Evolutionary conservation across 2,888 invertebrate species (phyloP), one percentile per base, ranked within the genome.

Genomic region (Drosophila kambysellisi): DNA sequence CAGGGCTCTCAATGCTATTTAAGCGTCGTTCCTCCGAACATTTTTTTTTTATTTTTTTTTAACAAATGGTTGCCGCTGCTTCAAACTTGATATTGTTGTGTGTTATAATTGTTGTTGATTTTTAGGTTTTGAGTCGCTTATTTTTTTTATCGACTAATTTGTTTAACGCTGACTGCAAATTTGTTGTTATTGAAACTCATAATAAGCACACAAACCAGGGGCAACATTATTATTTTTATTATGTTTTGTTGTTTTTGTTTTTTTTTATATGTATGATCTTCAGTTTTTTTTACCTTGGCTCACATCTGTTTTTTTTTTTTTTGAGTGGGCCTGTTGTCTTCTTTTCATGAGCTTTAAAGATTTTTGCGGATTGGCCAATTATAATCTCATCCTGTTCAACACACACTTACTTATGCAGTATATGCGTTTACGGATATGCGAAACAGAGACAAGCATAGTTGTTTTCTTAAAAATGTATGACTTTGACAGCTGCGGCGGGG

Each of bases 1-100:
- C 77, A 70, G 81, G 74, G 65, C 87, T 78, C 88, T 85, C 85
- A 89, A 85, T 85, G 89, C 88, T 85, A 78, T 87, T 88, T 77
- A 84, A 85, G 77, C 88, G 84, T 62, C 76, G 83, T 76, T 82
- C 73, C 66, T 63, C 66, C 54, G 64, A 65, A 62, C 65, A 53
- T 39, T 60, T 57, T 61, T 79, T 81, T 25, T 25, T 25, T 25
- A 1, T 25, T 60, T 57, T 61, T 79, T 81, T 81, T 81, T 72
- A 81, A 74, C 76, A 82, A 82, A 81, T 81, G 83, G 81, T 83
- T 57, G 80, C 81, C 57, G 76, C 70, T 69, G 73, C 59, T 70
- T 77, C 50, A 87, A 85, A 89, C 89, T 85, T 82, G 85, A 89
- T 81, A 79, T 89, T 84, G 66, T 76, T 81, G 64, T 81, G 64